Conservation (phyloP, 2,888 invertebrate genomes). For the Periphyllus acericola region DNA sequence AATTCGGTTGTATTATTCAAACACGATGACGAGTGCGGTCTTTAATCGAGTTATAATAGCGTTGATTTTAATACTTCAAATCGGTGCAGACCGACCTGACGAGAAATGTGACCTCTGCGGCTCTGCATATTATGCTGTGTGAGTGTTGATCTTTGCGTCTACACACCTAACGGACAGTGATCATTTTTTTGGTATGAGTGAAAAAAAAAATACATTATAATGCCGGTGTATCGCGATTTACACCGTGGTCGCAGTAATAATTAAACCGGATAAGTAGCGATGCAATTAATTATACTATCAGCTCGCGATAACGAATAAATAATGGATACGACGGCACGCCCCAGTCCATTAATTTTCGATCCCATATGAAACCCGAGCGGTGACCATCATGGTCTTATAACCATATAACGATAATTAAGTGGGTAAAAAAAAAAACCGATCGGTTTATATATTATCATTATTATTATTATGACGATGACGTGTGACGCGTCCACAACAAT, state of each 20-base stretch:
- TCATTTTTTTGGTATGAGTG: too few relatives aligned
- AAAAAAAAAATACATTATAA: too few relatives aligned
- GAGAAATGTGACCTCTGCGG: too few relatives aligned
- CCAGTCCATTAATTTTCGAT: slow-evolving; percentile 22
- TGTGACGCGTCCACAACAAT: neutral
- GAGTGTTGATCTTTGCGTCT: too few relatives aligned
- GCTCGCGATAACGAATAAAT: slow-evolving; percentile 41
- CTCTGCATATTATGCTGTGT: too few relatives aligned
- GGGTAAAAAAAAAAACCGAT: neutral
- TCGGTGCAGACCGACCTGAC: too few relatives aligned
- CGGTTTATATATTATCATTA: neutral
- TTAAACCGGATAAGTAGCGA: slow-evolving; percentile 11
- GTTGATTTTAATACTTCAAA: too few relatives aligned
- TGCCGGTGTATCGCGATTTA: neutral
- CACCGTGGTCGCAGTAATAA: neutral
- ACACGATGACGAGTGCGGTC: too few relatives aligned
- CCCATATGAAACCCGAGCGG: neutral
- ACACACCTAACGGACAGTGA: too few relatives aligned
- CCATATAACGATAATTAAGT: neutral
- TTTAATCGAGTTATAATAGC: too few relatives aligned
- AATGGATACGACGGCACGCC: slow-evolving; percentile 3
- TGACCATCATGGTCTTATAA: neutral
- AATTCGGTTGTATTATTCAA: too few relatives aligned
- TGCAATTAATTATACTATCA: slow-evolving; percentile 27
- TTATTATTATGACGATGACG: neutral